Base-by-base conservation (phyloP, 2,113 vertebrate species). In the Zapornia atra region DNA sequence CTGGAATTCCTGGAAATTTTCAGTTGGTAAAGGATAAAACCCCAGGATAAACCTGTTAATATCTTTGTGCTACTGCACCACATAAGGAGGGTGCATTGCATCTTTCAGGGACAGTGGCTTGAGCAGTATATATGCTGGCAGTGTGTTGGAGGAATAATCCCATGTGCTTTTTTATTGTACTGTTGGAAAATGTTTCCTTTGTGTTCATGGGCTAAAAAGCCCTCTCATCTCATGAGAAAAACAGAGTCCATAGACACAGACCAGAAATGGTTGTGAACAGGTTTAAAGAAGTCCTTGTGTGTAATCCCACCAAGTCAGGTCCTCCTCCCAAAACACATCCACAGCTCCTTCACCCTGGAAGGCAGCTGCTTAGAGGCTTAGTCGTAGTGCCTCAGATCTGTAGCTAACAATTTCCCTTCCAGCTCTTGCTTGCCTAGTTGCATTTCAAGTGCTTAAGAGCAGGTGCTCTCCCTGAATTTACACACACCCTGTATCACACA, bases 401-500 rank as follows among this genome's bases (percentile, higher is more conserved):
- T 28, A 44, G 31, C 10, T 70, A 25, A 15, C 7, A 5, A 57
- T 68, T 83, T 54, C 22, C 33, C 36, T 19, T 42, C 40, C 42
- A 15, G 22, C 15, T 50, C 15, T 28, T 24, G 3, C 29, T 71
- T 38, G 22, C 53, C 59, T 19, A 8, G 71, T 63, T 57, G 38
- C 31, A 26, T 60, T 33, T 36, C 34, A 42, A 11, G 26, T 24
- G 34, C 46, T 46, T 59, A 65, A 66, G 15, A 82, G 53, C 57
- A 38, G 61, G 12, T 16, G 14, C 4, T 2, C 17, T 24, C 25
- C 69, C 38, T 38, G 36, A 25, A 28, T 75, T 28, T 57, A 3
- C 33, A 3, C 16, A 8, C 26, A 3, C 24, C 1, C 44, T n/a
- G 18, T 4, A 6, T 15, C 48, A 29, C 3, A 2, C 33, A 5